Evolutionary conservation across 2,113 vertebrate genomes (phyloP).

Genomic region (Actenoides hombroni): DNA sequence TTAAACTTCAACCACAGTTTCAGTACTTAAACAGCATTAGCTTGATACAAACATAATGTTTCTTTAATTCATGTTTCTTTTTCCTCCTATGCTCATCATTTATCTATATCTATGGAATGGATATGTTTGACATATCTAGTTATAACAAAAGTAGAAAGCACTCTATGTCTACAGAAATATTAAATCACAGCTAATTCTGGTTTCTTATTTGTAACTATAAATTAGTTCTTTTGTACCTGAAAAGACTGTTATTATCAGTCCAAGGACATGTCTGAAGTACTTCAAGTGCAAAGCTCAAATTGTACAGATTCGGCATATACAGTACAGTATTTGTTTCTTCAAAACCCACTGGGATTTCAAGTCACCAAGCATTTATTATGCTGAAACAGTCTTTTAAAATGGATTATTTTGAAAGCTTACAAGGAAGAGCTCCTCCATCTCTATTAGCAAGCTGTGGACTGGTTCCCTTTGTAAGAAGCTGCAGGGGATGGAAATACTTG

Average conservation of each 20-base stretch:
- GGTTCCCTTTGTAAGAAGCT: conserved; percentile 72
- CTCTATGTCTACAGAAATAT: background rate
- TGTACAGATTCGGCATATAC: conserved; percentile 34
- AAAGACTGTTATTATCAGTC: conserved; percentile 2
- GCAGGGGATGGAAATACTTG: conserved; percentile 77
- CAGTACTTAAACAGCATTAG: background rate
- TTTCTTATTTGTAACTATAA: background rate
- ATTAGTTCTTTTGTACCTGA: conserved; percentile 6
- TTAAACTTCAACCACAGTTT: background rate
- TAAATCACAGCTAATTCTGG: background rate
- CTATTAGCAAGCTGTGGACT: conserved; percentile 62
- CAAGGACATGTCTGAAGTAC: conserved; percentile 35
- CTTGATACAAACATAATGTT: background rate
- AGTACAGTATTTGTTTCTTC: conserved; percentile 53
- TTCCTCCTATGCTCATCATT: background rate
- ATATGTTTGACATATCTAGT: background rate
- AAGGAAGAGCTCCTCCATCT: conserved; percentile 67
- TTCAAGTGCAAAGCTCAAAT: conserved; percentile 26
- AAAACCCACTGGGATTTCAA: conserved; percentile 46
- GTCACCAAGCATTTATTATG: conserved; percentile 73
- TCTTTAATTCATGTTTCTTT: background rate
- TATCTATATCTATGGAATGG: background rate
- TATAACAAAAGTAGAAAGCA: background rate
- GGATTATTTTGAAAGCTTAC: conserved; percentile 59
- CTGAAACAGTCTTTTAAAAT: conserved; percentile 64